These are phyloP conservation scores for Tachyglossus aculeatus DNA, from an alignment of 2,797 vertebrate species.

Conservation along the genomic window DNA sequence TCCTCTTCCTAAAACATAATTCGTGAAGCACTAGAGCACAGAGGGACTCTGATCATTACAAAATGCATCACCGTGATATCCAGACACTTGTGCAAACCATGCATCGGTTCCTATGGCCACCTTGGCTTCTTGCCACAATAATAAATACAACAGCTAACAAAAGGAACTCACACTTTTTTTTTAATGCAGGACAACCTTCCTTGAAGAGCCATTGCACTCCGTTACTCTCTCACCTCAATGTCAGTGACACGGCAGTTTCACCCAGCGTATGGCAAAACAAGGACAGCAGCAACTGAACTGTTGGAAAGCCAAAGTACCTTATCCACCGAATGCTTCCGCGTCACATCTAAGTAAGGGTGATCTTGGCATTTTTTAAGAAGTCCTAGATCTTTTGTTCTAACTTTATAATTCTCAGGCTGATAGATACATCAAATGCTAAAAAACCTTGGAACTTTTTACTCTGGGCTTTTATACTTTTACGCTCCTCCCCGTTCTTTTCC, in stretches of 20 bases:
- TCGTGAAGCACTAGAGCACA: slow-evolving; percentile 33
- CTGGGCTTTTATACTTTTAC: neutral
- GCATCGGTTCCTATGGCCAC: slow-evolving; percentile 36
- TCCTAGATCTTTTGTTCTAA: slow-evolving; percentile 1
- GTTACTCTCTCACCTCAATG: slow-evolving; percentile 73
- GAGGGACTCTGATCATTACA: neutral
- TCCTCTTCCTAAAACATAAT: slow-evolving; percentile 8
- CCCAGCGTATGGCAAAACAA: slow-evolving; percentile 64
- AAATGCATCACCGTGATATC: slow-evolving; percentile 15
- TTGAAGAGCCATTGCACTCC: slow-evolving; percentile 59
- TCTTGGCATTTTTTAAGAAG: slow-evolving; percentile 28
- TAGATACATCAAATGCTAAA: neutral
- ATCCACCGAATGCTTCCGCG: slow-evolving; percentile 33
- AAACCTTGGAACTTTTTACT: neutral
- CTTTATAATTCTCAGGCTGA: slow-evolving; percentile 8
- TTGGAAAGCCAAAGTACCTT: slow-evolving; percentile 45
- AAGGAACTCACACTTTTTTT: slow-evolving; percentile 52
- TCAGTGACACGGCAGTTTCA: slow-evolving; percentile 61
- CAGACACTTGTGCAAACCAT: slow-evolving; percentile 23
- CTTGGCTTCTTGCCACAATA: slow-evolving; percentile 35
- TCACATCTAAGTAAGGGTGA: slow-evolving; percentile 35
- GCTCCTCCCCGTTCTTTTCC: neutral
- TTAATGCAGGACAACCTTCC: slow-evolving; percentile 32
- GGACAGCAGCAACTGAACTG: slow-evolving; percentile 44
- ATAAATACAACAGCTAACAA: slow-evolving; percentile 54